phyloP scores from a whole-genome alignment of 64 coral and sea anemone species.

The Platygyra sinensis region DNA sequence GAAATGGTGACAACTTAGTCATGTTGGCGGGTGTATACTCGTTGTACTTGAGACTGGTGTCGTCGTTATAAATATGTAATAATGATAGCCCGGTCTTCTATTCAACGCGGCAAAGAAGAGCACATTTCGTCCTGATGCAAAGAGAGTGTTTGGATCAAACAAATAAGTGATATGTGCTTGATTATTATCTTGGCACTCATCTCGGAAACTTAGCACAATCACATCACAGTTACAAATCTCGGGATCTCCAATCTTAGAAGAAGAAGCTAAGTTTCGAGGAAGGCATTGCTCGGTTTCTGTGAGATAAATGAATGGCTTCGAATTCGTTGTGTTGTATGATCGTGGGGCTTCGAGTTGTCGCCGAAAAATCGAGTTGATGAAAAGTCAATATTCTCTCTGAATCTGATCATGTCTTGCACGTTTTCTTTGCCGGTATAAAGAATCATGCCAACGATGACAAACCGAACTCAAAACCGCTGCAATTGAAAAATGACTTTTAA shows the following conservation, averaged over 20 bases:
- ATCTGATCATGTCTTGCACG: too few relatives aligned
- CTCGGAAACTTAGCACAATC: constrained; percentile 45
- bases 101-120: constrained; percentile 1
- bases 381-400: too few relatives aligned
- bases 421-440: too few relatives aligned
- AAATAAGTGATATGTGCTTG: constrained; percentile 29
- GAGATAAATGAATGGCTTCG: too few relatives aligned
- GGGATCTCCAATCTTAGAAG: constrained; percentile 39
- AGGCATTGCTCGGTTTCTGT: too few relatives aligned
- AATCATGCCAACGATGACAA: too few relatives aligned
- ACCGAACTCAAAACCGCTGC: too few relatives aligned
- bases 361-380: too few relatives aligned
- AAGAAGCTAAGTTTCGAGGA: too few relatives aligned
- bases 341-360: too few relatives aligned
- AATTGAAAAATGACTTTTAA: too few relatives aligned
- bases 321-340: too few relatives aligned
- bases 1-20: constrained; percentile 2
- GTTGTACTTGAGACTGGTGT: constrained; percentile 30
- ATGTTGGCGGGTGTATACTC: neutral
- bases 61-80: constrained; percentile 50
- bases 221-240: constrained; percentile 55
- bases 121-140: constrained; percentile 57
- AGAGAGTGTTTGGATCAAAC: constrained; percentile 22
- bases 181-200: neutral
- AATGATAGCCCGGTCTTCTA: constrained; percentile 21